Base-by-base conservation (phyloP, 2,797 vertebrate genomes). In the Semaprochilodus insignis region DNA sequence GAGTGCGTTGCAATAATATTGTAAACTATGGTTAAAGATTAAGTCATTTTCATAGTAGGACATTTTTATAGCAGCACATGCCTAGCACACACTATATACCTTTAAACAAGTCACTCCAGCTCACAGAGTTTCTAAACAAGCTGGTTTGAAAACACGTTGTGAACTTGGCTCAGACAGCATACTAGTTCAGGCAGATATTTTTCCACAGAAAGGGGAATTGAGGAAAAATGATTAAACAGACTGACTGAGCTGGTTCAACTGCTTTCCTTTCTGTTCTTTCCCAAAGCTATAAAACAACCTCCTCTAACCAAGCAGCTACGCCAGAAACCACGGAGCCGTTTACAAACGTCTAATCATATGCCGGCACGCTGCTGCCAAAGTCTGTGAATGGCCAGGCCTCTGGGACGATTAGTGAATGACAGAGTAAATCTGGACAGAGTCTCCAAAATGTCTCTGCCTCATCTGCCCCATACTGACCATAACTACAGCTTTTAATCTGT, bases 271-370 rank as follows among this genome's bases (percentile, higher is more conserved):
- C 67, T 81, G 57, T 44, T 77, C 59, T 67, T 70, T 82, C 19
- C 73, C 66, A 48, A 82, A 74, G 63, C 81, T 72, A 80, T 70
- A 70, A 71, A 81, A 83, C 80, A 67, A 60, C 77, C 72, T 70
- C 55, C 17, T 85, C 66, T 44, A 85, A 65, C 74, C 63, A 70
- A 78, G 67, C 69, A 69, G 78, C 70, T 66, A 67, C 19, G 74
- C 23, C 81, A 84, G 72, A 83, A 81, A 84, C 75, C 83, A 83
- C 63, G 60, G n/a, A 74, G 60, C 60, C 60, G 52, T 74, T 81
- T 80, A 81, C 74, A 83, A 80, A 83, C 85, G 62, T 83, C 59
- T 81, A 85, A 85, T 83, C 81, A 81, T 81, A 84, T 31, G 78
- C 80, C 40, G 48, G 69, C 62, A 69, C 77, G 67, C 55, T 82